Conservation (phyloP, 2,797 vertebrate genomes). For the Hyperoplus immaculatus region DNA sequence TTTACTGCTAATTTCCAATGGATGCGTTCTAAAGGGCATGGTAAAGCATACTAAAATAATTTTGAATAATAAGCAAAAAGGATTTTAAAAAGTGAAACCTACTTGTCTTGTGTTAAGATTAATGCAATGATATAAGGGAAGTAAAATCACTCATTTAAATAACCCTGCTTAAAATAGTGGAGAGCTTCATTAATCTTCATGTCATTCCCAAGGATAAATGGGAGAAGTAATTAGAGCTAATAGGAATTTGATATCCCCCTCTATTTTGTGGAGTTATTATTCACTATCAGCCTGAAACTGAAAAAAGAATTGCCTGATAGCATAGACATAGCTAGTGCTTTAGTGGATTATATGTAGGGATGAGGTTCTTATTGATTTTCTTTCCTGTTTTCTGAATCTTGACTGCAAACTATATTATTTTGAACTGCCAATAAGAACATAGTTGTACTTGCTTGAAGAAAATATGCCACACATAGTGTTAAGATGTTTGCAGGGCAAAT, state of each 20-base stretch:
- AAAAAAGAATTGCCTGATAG: slow-evolving; percentile 27
- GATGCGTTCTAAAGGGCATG: slow-evolving; percentile 25
- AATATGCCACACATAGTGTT: neutral
- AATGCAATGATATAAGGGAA: slow-evolving; percentile 76
- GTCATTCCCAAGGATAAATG: slow-evolving; percentile 82
- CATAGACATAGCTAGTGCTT: slow-evolving; percentile 52
- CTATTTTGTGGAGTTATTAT: slow-evolving; percentile 75
- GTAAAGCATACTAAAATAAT: slow-evolving; percentile 24
- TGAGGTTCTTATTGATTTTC: slow-evolving; percentile 31
- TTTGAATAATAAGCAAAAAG: slow-evolving; percentile 24
- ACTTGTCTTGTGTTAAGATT: slow-evolving; percentile 71
- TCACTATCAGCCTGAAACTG: slow-evolving; percentile 67
- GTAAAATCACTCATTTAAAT: slow-evolving; percentile 83
- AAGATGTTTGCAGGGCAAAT: neutral
- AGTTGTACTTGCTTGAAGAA: neutral
- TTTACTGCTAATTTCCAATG: slow-evolving; percentile 40
- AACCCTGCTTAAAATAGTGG: slow-evolving; percentile 85
- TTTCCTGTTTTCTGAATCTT: slow-evolving; percentile 25
- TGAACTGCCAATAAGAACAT: neutral
- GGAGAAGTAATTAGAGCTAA: slow-evolving; percentile 84
- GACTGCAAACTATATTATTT: slow-evolving; percentile 17
- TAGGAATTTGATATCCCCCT: slow-evolving; percentile 80
- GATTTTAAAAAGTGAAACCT: slow-evolving; percentile 53
- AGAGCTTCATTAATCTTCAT: slow-evolving; percentile 84
- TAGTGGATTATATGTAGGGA: slow-evolving; percentile 22